Evolutionary conservation across 2,888 invertebrate species (phyloP).

Genomic region (Hirtodrosophila duncani): DNA sequence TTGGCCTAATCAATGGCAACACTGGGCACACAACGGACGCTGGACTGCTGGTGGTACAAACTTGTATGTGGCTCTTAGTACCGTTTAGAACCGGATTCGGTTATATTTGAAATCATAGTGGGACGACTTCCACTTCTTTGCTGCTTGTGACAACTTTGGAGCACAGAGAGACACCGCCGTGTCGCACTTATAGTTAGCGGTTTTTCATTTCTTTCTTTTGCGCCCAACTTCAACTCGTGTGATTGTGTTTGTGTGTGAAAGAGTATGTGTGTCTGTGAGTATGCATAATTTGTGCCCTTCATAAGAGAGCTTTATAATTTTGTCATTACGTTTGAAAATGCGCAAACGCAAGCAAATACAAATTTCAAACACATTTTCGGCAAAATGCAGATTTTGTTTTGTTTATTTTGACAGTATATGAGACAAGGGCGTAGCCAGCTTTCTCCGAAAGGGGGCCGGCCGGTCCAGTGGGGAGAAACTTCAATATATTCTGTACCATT

Average conservation of each 20-base stretch:
- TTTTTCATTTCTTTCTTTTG: constrained; percentile 22
- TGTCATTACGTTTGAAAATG: too few species aligned
- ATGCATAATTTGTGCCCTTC: constrained; percentile 3
- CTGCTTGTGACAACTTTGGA: constrained; percentile 59
- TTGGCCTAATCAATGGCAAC: constrained; percentile 41
- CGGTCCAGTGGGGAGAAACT: too few species aligned
- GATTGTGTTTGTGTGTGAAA: constrained; percentile 3
- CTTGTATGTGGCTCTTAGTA: constrained; percentile 46
- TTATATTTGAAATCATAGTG: constrained; percentile 21
- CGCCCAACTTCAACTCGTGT: constrained; percentile 9
- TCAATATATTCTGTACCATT: too few species aligned
- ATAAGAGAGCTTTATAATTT: too few species aligned
- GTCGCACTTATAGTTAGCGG: constrained; percentile 22
- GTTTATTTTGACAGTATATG: too few species aligned
- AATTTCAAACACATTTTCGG: too few species aligned
- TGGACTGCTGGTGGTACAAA: constrained; percentile 33
- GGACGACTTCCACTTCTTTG: constrained; percentile 12
- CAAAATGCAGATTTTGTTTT: too few species aligned
- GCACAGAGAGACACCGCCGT: constrained; percentile 38
- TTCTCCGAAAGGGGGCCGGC: too few species aligned
- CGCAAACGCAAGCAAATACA: too few species aligned
- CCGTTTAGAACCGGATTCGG: constrained; percentile 63
- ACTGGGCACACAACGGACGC: constrained; percentile 5
- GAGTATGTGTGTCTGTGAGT: constrained; percentile 11
- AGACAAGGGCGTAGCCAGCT: too few species aligned